Percentiles rank a stretch among this genome's conserved stretches.
Conservation (phyloP, 2,797 vertebrate species). For the Siniperca undulata region DNA sequence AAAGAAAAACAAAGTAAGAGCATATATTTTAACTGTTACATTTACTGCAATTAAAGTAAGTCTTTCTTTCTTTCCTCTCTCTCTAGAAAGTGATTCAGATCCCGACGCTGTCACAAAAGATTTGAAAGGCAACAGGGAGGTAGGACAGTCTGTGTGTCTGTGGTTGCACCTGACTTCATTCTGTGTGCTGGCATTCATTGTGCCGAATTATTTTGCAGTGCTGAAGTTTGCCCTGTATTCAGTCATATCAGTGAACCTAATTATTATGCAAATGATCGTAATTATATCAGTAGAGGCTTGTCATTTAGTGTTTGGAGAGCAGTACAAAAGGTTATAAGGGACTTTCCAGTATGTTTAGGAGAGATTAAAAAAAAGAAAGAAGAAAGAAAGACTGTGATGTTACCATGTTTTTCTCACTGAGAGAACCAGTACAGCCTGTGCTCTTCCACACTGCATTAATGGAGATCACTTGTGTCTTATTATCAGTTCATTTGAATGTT, state of each 20-base stretch:
- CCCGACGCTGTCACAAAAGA: constrained; percentile 61
- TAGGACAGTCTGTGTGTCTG: constrained; percentile 43
- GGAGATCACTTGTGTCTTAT: constrained; percentile 6
- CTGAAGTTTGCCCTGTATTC: constrained; percentile 17
- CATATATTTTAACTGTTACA: background rate
- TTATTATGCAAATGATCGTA: constrained; percentile 61
- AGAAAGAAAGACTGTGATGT: background rate
- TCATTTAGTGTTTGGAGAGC: constrained; percentile 33
- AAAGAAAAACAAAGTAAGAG: constrained; percentile 2
- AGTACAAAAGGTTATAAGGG: constrained; percentile 14
- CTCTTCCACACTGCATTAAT: background rate
- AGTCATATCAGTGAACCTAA: constrained; percentile 31
- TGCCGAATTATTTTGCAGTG: constrained; percentile 20
- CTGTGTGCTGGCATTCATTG: constrained; percentile 8
- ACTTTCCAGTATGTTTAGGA: constrained; percentile 28
- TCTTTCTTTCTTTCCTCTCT: background rate
- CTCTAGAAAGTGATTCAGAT: constrained; percentile 79
- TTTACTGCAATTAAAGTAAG: background rate
- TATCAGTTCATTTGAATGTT: constrained; percentile 12
- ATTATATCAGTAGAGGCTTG: constrained; percentile 43
- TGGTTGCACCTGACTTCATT: constrained; percentile 9
- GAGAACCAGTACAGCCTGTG: background rate
- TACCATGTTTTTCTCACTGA: constrained; percentile 3
- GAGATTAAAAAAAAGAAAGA: background rate
- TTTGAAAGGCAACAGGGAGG: constrained; percentile 70